Evolutionary conservation across 2,113 vertebrate genomes (phyloP), one percentile per base, ranked within the genome.

Genomic region (Zonotrichia leucophrys): DNA sequence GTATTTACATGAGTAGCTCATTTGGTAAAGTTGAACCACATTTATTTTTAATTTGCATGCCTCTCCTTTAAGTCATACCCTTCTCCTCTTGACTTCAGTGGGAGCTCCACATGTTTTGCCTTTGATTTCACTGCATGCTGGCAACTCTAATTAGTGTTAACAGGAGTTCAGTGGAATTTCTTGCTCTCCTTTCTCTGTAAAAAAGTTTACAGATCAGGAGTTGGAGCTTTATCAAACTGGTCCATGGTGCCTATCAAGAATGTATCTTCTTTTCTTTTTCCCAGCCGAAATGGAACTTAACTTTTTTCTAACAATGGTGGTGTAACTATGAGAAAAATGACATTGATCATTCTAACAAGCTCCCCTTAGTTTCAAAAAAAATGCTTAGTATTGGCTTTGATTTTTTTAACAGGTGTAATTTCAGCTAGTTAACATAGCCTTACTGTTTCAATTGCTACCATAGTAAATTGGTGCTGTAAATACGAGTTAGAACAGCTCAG

Each of bases 91-190:
- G 50, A 73, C 79, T 93, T 92, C 68, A 78, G 60, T 82, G 62
- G 64, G 83, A 89, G 89, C 72, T 92, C 80, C 39, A 56, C 76
- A 77, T 80, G 68, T 92, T 95, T 93, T 90, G 62, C 74, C 83
- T 95, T 95, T 95, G 89, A 94, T 95, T 94, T n/a, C 0, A 7
- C 20, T 89, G 53, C 83, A 94, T 79, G 81, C 91, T 96, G 91
- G 58, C 77, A 84, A 66, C 28, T 94, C 80, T 93, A 83, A 92
- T 93, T 95, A 96, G 78, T 50, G 44, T 87, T 92, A 96, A 79
- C 22, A 72, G 37, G 41, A 75, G n/a, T 87, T 89, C 73, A 70
- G 47, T 82, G 44, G 69, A 92, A 64, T 89, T 77, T 92, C 44
- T 92, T 31, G 31, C 66, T 88, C 68, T 67, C 35, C 22, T 41